Conservation (phyloP, 1,140 invertebrate genomes). For the Choristoneura fumiferana region DNA sequence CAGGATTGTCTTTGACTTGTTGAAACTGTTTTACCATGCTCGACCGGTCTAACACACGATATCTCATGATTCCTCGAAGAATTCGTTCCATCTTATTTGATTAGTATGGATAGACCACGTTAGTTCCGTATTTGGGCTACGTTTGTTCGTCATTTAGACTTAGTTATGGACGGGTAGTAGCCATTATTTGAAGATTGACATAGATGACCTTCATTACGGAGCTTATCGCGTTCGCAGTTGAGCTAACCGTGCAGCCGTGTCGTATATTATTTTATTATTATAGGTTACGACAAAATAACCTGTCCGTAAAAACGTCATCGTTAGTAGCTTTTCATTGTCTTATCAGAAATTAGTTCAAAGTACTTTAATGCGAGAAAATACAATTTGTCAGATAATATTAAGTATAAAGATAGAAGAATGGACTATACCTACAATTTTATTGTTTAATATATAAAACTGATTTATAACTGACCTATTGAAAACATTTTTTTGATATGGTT, state of each 20-base stretch:
- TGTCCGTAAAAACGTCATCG: conserved; percentile 11
- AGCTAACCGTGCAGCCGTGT: conserved; percentile 8
- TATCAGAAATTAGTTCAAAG: not conserved
- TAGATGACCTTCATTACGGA: conserved; percentile 64
- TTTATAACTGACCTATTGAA: too few species aligned
- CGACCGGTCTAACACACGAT: conserved; percentile 87
- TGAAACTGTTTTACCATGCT: conserved; percentile 95
- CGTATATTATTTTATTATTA: conserved; percentile 24
- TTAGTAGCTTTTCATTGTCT: conserved; percentile 17
- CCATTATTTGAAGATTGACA: conserved; percentile 56
- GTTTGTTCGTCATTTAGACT: conserved; percentile 2
- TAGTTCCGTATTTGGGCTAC: not conserved
- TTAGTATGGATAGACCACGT: not conserved
- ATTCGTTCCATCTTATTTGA: conserved; percentile 87
- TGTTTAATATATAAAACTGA: too few species aligned
- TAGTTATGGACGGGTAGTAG: conserved; percentile 5
- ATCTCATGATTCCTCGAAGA: conserved; percentile 92
- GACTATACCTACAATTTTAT: too few species aligned
- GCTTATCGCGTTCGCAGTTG: conserved; percentile 54
- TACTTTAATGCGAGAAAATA: not conserved
- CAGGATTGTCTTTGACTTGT: conserved; percentile 91
- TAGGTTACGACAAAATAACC: conserved; percentile 13
- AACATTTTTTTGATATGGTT: too few species aligned
- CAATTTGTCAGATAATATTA: not conserved
- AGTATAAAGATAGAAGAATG: too few species aligned